Base-by-base conservation (phyloP, 2,888 invertebrate species). In the Agrenia bidenticulata region DNA sequence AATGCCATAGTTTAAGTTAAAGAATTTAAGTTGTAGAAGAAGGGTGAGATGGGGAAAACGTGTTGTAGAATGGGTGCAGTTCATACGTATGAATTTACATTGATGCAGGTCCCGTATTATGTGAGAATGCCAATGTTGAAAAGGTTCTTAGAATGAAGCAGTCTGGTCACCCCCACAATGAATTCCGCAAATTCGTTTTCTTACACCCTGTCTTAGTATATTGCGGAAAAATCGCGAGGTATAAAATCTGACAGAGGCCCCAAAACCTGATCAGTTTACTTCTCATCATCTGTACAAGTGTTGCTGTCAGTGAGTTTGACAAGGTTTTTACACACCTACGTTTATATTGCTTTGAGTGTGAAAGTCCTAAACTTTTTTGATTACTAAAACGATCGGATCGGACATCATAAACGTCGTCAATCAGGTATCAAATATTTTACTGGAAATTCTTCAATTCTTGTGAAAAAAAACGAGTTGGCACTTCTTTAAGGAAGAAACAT, bases 161-260 rank as follows among this genome's bases (percentile, higher is more conserved):
- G 57, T 41, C 26, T 61, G 60, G 57, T 63, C 65, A 65, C 65
- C 68, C 69, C 63, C 66, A 69, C 69, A 58, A 57, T 56, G 57
- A 63, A 70, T 72, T 72, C 70, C 70, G 72, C 70, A 70, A 70
- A 72, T 70, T 72, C 69, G 63, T 71, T 67, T 71, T 71, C 68
- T 67, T 60, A 54, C 58, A 63, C 53, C 55, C n/a, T 24, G 9
- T 15, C 19, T 15, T 45, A 5, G n/a, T 19, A 45, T 24, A 15
- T 61, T 68, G 68, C 71, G 68, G 69, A 74, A 76, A 76, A 76
- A 76, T 76, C 72, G 76, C 73, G 70, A 74, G 72, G 76, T 76
- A 76, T 76, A 76, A 75, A 76, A 76, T 66, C 63, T 58, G 63
- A 65, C 24, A 71, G 74, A 73, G 76, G 76, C 74, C 76, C 67